A percentile compares a stretch with the other conserved stretches of the same genome.
These are phyloP conservation scores for Cephus pulcher DNA, from an alignment of 2,888 invertebrate species.

Conservation along the genomic window DNA sequence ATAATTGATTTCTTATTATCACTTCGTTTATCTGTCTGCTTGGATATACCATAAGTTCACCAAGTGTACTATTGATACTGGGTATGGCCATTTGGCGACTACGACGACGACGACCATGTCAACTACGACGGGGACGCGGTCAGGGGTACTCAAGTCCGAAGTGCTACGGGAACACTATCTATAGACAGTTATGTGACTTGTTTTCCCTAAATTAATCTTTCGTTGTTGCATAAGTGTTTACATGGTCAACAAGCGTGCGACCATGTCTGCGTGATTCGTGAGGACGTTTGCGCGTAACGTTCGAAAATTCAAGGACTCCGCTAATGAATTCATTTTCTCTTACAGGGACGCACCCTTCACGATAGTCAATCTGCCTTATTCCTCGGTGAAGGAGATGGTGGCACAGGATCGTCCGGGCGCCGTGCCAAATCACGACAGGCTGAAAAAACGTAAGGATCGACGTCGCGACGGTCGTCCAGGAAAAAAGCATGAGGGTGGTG, in stretches of 20 bases:
- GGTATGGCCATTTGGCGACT: not conserved
- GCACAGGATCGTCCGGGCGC: conserved; percentile 23
- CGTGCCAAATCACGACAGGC: not conserved
- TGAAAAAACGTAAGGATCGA: conserved; percentile 12
- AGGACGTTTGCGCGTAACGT: not conserved
- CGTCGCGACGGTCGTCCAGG: conserved; percentile 20
- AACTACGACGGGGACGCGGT: not conserved
- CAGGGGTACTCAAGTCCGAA: not conserved
- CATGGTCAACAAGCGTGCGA: not conserved
- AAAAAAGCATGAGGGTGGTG: conserved; percentile 27
- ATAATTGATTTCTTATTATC: not conserved
- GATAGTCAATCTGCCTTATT: conserved; percentile 41
- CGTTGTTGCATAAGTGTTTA: conserved; percentile 20
- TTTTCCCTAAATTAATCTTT: conserved; percentile 27
- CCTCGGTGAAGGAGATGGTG: conserved; percentile 21
- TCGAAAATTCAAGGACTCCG: not conserved
- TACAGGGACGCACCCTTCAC: conserved; percentile 38
- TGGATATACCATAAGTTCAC: not conserved
- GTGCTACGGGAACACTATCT: not conserved
- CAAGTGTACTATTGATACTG: not conserved
- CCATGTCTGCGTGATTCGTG: not conserved
- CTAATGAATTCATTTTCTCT: not conserved
- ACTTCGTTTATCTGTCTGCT: not conserved
- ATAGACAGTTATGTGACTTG: conserved; percentile 15
- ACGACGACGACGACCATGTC: not conserved